These are phyloP conservation scores for Callithrix jacchus DNA, from an alignment of 2,113 vertebrate genomes.

Conservation along the genomic window DNA sequence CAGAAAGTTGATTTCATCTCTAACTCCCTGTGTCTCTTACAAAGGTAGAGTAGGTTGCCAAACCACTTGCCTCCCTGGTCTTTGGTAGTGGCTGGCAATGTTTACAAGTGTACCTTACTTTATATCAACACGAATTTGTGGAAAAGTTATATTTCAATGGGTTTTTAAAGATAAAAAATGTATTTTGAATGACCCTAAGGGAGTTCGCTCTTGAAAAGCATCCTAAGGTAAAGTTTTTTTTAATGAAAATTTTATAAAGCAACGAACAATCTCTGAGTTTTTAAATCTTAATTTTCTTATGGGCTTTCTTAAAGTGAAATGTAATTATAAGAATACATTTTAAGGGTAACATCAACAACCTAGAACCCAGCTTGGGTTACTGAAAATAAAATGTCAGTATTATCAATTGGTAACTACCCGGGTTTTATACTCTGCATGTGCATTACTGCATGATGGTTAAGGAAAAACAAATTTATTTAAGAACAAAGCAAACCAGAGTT, in stretches of 20 bases:
- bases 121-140: background rate
- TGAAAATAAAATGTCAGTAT: background rate
- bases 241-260: constrained; percentile 29
- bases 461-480: background rate
- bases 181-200: background rate
- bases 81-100: background rate
- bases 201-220: background rate
- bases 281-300: constrained; percentile 42
- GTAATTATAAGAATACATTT: background rate
- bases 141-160: background rate
- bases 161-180: background rate
- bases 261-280: constrained; percentile 3
- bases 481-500: background rate
- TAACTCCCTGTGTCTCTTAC: background rate
- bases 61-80: background rate
- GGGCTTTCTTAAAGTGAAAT: constrained; percentile 28
- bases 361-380: background rate
- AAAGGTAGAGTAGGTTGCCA: background rate
- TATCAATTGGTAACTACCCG: background rate
- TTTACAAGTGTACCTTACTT: background rate
- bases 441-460: background rate
- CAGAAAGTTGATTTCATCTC: accelerated
- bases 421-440: background rate
- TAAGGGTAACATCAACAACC: background rate
- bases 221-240: background rate